Conservation (phyloP, 2,888 invertebrate species). For the Geophilus truncorum region DNA sequence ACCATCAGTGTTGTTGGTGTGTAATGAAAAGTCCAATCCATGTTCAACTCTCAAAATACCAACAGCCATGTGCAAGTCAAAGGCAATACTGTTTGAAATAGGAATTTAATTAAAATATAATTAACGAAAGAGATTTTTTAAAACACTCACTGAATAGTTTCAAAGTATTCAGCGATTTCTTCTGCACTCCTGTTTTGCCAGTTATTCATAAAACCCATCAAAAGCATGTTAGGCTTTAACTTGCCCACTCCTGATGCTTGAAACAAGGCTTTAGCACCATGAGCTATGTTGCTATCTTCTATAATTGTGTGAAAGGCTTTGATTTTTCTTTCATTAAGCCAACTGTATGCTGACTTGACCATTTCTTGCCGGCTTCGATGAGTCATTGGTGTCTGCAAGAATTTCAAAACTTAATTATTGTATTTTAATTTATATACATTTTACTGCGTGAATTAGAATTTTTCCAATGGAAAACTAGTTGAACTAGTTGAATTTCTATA, state of each 20-base stretch:
- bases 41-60: slow-evolving; percentile 52
- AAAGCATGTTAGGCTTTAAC: slow-evolving; percentile 6
- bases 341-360: slow-evolving; percentile 40
- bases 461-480: too few relatives aligned
- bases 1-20: slow-evolving; percentile 29
- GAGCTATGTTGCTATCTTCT: not conserved
- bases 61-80: slow-evolving; percentile 54
- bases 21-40: slow-evolving; percentile 51
- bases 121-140: too few relatives aligned
- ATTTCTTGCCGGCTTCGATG: slow-evolving; percentile 40
- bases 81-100: slow-evolving; percentile 51
- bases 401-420: not conserved
- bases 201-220: slow-evolving; percentile 28
- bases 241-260: slow-evolving; percentile 22
- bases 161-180: slow-evolving; percentile 37
- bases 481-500: too few relatives aligned
- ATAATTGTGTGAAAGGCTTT: slow-evolving; percentile 34
- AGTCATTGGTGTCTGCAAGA: slow-evolving; percentile 38
- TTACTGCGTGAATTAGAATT: too few relatives aligned
- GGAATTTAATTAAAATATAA: not conserved
- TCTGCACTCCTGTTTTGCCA: slow-evolving; percentile 34
- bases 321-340: slow-evolving; percentile 33
- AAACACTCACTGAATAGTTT: slow-evolving; percentile 37
- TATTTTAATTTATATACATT: too few relatives aligned
- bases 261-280: slow-evolving; percentile 10